Evolutionary conservation across 2,797 vertebrate genomes (phyloP).

Genomic region (Lithobates pipiens): DNA sequence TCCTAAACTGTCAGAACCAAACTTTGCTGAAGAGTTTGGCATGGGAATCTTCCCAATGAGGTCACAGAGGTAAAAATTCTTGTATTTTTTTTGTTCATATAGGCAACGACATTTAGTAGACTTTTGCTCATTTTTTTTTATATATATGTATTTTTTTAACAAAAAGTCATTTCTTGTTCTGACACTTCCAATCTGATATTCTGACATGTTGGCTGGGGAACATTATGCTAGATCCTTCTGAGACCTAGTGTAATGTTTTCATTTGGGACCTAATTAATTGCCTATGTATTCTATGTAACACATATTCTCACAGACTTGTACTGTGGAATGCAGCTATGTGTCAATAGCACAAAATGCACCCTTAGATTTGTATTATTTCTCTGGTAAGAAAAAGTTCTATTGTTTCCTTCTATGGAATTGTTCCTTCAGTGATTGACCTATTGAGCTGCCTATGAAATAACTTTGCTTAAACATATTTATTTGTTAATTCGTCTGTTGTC

Average conservation of each 20-base stretch:
- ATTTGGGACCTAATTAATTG: background rate
- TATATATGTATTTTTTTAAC: background rate
- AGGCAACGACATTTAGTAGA: background rate
- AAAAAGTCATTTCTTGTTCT: background rate
- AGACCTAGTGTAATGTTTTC: background rate
- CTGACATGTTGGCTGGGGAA: background rate
- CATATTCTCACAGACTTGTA: background rate
- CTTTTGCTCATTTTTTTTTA: too few species aligned
- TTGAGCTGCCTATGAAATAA: background rate
- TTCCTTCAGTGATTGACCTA: background rate
- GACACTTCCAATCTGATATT: background rate
- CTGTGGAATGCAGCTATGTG: background rate
- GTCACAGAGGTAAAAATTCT: too few species aligned
- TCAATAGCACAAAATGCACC: background rate
- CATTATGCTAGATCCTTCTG: background rate
- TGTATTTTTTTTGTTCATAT: background rate
- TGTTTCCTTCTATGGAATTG: background rate
- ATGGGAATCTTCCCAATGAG: too few species aligned
- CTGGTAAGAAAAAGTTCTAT: background rate
- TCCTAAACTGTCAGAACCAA: too few species aligned
- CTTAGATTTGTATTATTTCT: background rate
- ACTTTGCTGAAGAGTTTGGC: too few species aligned
- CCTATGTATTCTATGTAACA: background rate
- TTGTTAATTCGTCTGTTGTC: background rate
- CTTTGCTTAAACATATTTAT: background rate